Evolutionary conservation across 2,797 vertebrate genomes (phyloP).

Genomic region (Allobates femoralis): DNA sequence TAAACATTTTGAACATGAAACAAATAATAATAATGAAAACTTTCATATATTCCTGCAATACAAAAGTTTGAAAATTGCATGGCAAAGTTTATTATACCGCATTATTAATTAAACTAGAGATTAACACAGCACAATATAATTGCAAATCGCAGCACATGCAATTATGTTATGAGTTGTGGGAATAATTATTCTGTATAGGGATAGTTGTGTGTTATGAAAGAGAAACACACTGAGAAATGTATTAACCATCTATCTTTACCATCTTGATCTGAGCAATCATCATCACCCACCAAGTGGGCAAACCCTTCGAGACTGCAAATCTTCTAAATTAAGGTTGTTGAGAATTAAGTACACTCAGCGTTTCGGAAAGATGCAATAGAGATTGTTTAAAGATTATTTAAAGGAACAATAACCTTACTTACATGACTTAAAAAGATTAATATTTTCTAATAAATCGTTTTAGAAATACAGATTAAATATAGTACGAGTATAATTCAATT

Average conservation of each 20-base stretch:
- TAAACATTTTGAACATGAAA: constrained; percentile 46
- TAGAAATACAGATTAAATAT: background rate
- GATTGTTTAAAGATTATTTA: constrained; percentile 32
- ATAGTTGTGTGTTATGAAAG: constrained; percentile 45
- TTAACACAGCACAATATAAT: constrained; percentile 58
- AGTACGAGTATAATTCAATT: background rate
- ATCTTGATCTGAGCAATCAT: constrained; percentile 36
- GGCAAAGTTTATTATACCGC: constrained; percentile 44
- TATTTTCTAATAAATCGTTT: background rate
- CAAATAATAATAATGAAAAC: constrained; percentile 51
- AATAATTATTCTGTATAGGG: constrained; percentile 55
- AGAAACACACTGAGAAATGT: constrained; percentile 54
- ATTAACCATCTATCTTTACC: constrained; percentile 52
- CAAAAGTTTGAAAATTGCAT: constrained; percentile 50
- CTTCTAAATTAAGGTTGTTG: constrained; percentile 45
- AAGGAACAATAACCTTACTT: constrained; percentile 1
- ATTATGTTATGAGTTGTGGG: constrained; percentile 56
- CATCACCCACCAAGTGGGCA: constrained; percentile 27
- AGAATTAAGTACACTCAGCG: constrained; percentile 40
- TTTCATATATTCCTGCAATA: constrained; percentile 20
- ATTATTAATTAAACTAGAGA: constrained; percentile 60
- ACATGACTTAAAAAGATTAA: background rate
- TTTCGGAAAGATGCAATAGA: background rate
- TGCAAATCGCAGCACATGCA: constrained; percentile 43
- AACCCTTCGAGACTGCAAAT: constrained; percentile 24